These are phyloP conservation scores for Pantherophis vulpinus DNA, from an alignment of 2,797 vertebrate species.

Conservation along the genomic window DNA sequence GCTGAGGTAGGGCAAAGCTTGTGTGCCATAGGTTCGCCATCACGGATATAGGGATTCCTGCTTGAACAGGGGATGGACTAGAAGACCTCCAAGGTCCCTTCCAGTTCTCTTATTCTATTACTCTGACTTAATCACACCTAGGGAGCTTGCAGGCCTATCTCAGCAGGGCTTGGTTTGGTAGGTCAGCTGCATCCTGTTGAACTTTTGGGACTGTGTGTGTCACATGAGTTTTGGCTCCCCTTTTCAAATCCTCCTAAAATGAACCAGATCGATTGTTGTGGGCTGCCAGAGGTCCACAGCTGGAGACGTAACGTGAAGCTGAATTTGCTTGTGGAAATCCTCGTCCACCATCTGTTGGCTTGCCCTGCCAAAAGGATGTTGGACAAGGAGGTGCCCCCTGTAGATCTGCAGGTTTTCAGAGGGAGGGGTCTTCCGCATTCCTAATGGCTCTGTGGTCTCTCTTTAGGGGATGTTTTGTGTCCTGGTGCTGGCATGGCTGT, in stretches of 20 bases:
- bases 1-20: too few relatives aligned
- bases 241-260: neutral
- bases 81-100: neutral
- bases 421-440: neutral
- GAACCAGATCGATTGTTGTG: neutral
- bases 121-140: neutral
- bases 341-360: too few relatives aligned
- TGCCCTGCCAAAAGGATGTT: neutral
- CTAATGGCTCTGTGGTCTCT: neutral
- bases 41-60: neutral
- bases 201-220: neutral
- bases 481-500: slow-evolving; percentile 90
- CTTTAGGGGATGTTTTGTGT: slow-evolving; percentile 88
- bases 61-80: neutral
- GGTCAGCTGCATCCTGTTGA: neutral
- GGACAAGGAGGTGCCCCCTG: neutral
- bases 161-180: neutral
- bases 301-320: neutral
- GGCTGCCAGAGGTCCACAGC: neutral
- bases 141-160: neutral
- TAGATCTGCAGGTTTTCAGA: neutral
- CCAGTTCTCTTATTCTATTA: neutral
- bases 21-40: too few relatives aligned
- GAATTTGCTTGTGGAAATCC: neutral
- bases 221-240: neutral